Conservation (phyloP, 2,113 vertebrate genomes). For the Columba janthina region DNA sequence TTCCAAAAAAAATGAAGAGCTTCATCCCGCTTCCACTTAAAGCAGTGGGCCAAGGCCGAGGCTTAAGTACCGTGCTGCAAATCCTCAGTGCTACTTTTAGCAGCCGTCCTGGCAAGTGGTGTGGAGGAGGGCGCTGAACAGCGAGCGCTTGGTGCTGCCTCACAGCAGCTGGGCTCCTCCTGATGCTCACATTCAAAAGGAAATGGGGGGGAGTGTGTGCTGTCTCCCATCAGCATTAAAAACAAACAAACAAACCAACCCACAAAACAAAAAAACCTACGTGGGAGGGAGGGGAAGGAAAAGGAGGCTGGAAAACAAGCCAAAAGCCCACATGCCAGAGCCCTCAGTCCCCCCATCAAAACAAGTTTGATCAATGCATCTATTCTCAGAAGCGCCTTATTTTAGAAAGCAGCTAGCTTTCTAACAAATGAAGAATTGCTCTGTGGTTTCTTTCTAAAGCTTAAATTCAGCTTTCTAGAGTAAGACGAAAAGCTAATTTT, state of each 20-base stretch:
- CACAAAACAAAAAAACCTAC: not conserved
- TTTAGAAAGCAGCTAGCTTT: conserved; percentile 64
- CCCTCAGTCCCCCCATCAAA: conserved; percentile 26
- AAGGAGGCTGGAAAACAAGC: not conserved
- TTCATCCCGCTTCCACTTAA: not conserved
- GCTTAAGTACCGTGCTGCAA: not conserved
- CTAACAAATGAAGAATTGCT: conserved; percentile 65
- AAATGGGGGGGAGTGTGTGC: not conserved
- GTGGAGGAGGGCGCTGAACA: not conserved
- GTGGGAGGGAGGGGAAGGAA: not conserved
- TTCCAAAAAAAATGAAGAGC: not conserved
- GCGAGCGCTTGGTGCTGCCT: not conserved
- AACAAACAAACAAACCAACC: not conserved
- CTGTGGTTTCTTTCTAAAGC: conserved; percentile 52
- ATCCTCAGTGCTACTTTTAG: not conserved
- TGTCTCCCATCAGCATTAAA: not conserved
- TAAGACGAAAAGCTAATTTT: conserved; percentile 72
- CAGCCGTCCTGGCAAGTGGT: not conserved
- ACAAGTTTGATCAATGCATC: conserved; percentile 39
- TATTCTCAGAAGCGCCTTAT: conserved; percentile 60
- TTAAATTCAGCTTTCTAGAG: conserved; percentile 61
- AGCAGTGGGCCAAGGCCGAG: not conserved
- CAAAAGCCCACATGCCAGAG: not conserved
- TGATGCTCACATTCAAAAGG: not conserved
- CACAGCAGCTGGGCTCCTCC: not conserved